Conservation (phyloP, 2,113 vertebrate genomes). For the Laterallus jamaicensis region DNA sequence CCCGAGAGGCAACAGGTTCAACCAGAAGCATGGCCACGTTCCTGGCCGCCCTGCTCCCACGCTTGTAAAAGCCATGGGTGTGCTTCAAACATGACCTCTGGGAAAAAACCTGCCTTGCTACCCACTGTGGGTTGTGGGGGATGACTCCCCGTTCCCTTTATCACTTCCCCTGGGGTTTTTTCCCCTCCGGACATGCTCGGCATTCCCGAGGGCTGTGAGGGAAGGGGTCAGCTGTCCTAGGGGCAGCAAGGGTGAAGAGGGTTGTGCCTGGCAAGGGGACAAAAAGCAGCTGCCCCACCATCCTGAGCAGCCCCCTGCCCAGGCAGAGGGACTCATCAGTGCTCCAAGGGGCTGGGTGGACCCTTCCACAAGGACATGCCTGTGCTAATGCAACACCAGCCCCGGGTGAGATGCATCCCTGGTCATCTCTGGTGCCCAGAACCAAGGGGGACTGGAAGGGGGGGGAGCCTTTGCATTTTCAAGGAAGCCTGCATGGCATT, state of each 20-base stretch:
- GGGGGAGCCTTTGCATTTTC: not conserved
- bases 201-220: not conserved
- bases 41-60: slow-evolving; percentile 60
- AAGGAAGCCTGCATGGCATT: not conserved
- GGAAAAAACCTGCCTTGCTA: not conserved
- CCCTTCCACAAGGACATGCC: not conserved
- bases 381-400: not conserved
- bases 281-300: not conserved
- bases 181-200: not conserved
- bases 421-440: not conserved
- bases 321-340: not conserved
- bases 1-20: slow-evolving; percentile 64
- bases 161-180: slow-evolving; percentile 30
- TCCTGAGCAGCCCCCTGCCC: not conserved
- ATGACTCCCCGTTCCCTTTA: not conserved
- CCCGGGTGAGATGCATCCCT: rapidly evolving
- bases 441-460: not conserved
- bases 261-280: not conserved
- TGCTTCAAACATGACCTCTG: slow-evolving; percentile 52
- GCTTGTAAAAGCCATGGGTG: slow-evolving; percentile 51
- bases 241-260: not conserved
- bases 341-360: not conserved
- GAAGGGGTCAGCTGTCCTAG: not conserved
- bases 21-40: slow-evolving; percentile 59
- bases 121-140: not conserved